Percentiles rank a stretch among this genome's conserved stretches.
phyloP scores from a whole-genome alignment of 2,888 invertebrate genomes.

The Panopea generosa region DNA sequence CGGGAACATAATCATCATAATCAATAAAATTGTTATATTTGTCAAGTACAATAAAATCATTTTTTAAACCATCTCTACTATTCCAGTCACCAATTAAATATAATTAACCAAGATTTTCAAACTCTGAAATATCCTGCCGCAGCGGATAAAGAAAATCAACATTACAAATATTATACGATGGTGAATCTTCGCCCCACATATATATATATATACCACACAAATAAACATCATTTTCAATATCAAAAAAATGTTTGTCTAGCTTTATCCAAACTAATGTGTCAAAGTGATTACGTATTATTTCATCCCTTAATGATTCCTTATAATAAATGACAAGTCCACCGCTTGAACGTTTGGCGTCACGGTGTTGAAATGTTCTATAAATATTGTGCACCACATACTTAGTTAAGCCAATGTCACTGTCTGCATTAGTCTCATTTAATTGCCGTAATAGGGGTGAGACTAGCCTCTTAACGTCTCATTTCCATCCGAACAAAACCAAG shows the following conservation, averaged over 20 bases:
- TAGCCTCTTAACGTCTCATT: no score
- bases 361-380: not conserved
- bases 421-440: not conserved
- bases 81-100: not conserved
- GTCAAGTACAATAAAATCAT: not conserved
- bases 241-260: not conserved
- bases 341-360: not conserved
- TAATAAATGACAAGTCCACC: no score
- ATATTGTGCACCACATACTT: not conserved
- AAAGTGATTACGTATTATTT: not conserved
- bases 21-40: not conserved
- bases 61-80: not conserved
- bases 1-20: no score
- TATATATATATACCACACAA: not conserved
- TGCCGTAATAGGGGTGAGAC: no score
- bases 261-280: not conserved
- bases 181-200: not conserved
- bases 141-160: not conserved
- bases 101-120: not conserved
- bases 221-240: not conserved
- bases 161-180: not conserved
- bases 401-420: not conserved
- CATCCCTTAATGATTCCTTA: no score
- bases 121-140: no score
- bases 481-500: no score